These are phyloP conservation scores for Pseudolaguvia tuberculata DNA, from an alignment of 2,113 vertebrate genomes.

Conservation along the genomic window DNA sequence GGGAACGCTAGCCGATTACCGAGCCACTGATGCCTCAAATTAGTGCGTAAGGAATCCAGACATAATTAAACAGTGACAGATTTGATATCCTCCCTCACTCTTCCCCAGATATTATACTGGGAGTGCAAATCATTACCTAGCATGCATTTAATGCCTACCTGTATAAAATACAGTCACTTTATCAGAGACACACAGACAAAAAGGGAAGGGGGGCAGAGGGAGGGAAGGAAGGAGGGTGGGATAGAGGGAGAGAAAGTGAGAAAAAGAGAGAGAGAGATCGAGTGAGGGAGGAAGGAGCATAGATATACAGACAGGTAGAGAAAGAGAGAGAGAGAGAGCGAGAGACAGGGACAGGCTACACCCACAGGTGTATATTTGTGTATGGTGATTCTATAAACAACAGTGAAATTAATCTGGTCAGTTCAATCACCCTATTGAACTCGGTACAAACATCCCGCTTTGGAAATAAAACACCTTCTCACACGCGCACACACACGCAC, in stretches of 20 bases:
- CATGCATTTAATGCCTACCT: conserved; percentile 27
- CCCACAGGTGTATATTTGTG: not conserved
- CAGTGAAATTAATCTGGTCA: not conserved
- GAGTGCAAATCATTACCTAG: conserved; percentile 26
- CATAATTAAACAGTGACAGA: conserved; percentile 53
- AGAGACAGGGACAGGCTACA: not conserved
- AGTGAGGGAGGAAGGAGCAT: no score
- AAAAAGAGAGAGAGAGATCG: no score
- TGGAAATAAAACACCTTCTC: conserved; percentile 28
- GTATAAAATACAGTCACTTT: conserved; percentile 11
- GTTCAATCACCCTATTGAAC: not conserved
- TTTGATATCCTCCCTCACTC: conserved; percentile 42
- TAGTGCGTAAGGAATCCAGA: conserved; percentile 63
- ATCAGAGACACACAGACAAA: not conserved
- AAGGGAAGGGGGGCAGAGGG: no score
- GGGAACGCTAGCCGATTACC: conserved; percentile 69
- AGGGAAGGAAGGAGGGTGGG: no score
- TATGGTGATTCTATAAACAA: conserved; percentile 22
- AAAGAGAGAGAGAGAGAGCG: not conserved
- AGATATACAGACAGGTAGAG: no score
- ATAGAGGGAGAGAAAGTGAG: no score
- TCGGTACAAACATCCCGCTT: conserved; percentile 1
- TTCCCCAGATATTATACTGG: conserved; percentile 31
- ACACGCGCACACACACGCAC: not conserved
- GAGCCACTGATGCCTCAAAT: conserved; percentile 74